Evolutionary conservation across 2,888 invertebrate species (phyloP).

Genomic region (Tortricodes alternella): DNA sequence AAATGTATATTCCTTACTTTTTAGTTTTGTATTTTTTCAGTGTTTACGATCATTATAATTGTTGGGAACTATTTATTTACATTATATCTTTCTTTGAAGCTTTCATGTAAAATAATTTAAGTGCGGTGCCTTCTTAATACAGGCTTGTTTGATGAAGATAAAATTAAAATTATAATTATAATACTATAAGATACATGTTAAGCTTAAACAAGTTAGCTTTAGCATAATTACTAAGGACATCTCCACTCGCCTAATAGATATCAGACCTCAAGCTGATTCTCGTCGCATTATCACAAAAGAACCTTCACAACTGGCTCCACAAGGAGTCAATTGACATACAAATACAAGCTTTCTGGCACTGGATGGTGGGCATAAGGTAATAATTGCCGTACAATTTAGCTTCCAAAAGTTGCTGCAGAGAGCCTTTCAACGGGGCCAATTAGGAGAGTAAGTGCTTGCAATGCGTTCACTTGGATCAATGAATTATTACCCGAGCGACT

Average conservation of each 20-base stretch:
- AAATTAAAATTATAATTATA: too few relatives aligned
- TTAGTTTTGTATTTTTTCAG: too few relatives aligned
- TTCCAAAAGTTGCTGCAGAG: conserved; percentile 48
- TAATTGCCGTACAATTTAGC: conserved; percentile 55
- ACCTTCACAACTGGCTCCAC: conserved; percentile 6
- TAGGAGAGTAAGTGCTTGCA: conserved; percentile 59
- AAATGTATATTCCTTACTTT: too few relatives aligned
- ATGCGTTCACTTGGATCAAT: conserved; percentile 49
- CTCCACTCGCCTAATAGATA: conserved; percentile 32
- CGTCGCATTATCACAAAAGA: not conserved
- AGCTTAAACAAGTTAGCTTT: too few relatives aligned
- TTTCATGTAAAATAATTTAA: too few relatives aligned
- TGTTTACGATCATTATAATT: too few relatives aligned
- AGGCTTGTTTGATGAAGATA: too few relatives aligned
- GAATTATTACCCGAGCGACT: conserved; percentile 50
- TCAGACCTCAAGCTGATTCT: not conserved
- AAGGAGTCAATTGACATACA: not conserved
- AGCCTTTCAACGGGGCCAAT: conserved; percentile 61
- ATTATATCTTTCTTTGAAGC: too few relatives aligned
- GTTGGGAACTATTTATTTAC: too few relatives aligned
- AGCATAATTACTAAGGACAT: too few relatives aligned
- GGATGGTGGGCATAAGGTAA: conserved; percentile 45
- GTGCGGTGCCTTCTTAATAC: too few relatives aligned
- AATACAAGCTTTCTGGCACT: not conserved
- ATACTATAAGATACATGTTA: too few relatives aligned